A percentile compares a stretch with the other conserved stretches of the same genome.
phyloP scores from a whole-genome alignment of 2,797 vertebrate genomes.

The Spondyliosoma cantharus region DNA sequence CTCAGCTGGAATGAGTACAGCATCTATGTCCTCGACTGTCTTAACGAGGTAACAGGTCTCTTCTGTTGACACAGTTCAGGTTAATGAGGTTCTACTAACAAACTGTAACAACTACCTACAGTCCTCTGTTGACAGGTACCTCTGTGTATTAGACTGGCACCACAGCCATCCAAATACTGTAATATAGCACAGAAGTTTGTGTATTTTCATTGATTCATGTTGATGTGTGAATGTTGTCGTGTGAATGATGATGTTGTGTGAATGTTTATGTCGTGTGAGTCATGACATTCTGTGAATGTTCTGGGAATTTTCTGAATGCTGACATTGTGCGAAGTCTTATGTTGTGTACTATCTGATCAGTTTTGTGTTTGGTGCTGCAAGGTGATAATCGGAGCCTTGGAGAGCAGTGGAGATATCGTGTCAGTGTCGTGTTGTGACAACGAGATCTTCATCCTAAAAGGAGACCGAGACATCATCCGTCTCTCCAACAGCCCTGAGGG shows the following conservation, averaged over 20 bases:
- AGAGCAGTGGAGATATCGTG: constrained; percentile 94
- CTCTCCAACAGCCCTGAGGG: constrained; percentile 93
- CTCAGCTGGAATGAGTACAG: constrained; percentile 98
- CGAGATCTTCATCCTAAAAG: constrained; percentile 97
- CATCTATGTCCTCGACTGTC: background rate
- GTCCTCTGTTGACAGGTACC: background rate
- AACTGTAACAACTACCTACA: background rate
- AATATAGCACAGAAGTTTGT: background rate
- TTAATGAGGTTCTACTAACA: background rate
- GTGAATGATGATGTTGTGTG: background rate
- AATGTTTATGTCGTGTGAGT: background rate
- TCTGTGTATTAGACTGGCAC: too few species aligned
- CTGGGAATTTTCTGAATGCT: background rate
- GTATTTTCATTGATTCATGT: background rate
- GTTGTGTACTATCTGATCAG: background rate
- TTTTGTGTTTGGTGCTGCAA: constrained; percentile 59
- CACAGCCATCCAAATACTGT: too few species aligned
- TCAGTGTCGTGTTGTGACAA: constrained; percentile 95
- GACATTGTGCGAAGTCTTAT: background rate
- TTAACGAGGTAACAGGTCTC: constrained; percentile 82
- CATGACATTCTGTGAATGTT: background rate
- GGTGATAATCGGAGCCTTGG: constrained; percentile 92
- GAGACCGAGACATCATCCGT: constrained; percentile 94
- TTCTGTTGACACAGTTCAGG: background rate
- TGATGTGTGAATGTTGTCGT: background rate